Evolutionary conservation across 2,113 vertebrate genomes (phyloP), one percentile per base, ranked within the genome.

Genomic region (Forbesichthys agassizii): DNA sequence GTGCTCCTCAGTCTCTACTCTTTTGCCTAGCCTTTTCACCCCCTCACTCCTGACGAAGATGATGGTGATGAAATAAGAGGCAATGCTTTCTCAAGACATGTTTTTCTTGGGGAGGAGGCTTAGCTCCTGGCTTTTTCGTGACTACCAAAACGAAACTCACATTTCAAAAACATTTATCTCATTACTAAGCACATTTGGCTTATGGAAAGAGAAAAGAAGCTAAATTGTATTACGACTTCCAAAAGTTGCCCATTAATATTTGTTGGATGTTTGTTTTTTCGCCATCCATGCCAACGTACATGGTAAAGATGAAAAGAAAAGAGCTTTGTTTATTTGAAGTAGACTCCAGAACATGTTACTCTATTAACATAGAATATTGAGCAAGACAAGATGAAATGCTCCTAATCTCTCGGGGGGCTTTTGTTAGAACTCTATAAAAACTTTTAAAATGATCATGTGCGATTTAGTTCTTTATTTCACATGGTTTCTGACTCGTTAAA

Each of bases 21-120:
- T 79, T 84, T 84, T 71, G 83, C 83, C 85, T 88, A 89, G 90
- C 90, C 91, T 89, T 90, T 93, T 92, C 90, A 92, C 90, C 90
- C 90, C 74, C 90, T 90, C 89, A 87, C 90, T 89, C 86, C 85
- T 85, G 83, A 91, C 83, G 89, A 91, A 89, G 90, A 90, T 90
- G 89, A 90, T 88, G 84, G 90, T 93, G 91, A 93, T 92, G 93
- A 93, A 93, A 94, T 89, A 92, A 86, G 86, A 87, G 91, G 92
- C 90, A 93, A 92, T 84, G 81, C 87, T 91, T 91, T 92, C 89
- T 89, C 77, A 77, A 81, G 85, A 90, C 85, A 81, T 80, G 88
- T 88, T 83, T 92, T 92, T 90, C 85, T 85, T 79, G 87, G 85
- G 85, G 85, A 87, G 89, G 79, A 85, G 89, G 89, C 90, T 90